Percentiles rank a stretch among this genome's conserved stretches.
phyloP scores from a whole-genome alignment of 2,797 vertebrate species.

The Zenarchopterus dispar region DNA sequence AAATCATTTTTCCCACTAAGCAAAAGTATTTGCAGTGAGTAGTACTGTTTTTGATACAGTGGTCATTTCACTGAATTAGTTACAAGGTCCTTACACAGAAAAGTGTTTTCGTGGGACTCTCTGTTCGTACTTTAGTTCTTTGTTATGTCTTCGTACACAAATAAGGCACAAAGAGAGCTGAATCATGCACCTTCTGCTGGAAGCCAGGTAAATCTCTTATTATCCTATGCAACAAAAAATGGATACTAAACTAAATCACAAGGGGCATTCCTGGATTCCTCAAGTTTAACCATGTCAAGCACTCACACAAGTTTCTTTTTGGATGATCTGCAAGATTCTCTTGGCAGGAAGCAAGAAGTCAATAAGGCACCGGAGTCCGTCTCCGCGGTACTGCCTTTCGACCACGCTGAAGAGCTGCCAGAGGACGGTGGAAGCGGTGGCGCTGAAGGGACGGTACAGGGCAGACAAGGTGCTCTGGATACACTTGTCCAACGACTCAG shows the following conservation, averaged over 20 bases:
- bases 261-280: slow-evolving; percentile 14
- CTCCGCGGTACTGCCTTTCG: slow-evolving; percentile 86
- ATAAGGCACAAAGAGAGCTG: too few species aligned
- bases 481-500: slow-evolving; percentile 86
- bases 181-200: slow-evolving; percentile 1
- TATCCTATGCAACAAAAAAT: slow-evolving; percentile 7
- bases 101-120: too few species aligned
- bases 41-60: slow-evolving; percentile 19
- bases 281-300: slow-evolving; percentile 16
- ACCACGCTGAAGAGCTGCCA: slow-evolving; percentile 90
- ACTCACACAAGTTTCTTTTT: slow-evolving; percentile 87
- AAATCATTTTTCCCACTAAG: slow-evolving; percentile 45
- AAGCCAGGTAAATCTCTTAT: slow-evolving; percentile 4
- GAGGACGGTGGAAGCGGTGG: slow-evolving; percentile 85
- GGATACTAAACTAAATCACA: slow-evolving; percentile 23
- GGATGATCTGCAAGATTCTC: slow-evolving; percentile 84
- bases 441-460: slow-evolving; percentile 85
- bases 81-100: background rate
- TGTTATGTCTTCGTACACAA: too few species aligned
- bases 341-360: slow-evolving; percentile 88
- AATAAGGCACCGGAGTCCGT: slow-evolving; percentile 87
- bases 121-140: too few species aligned
- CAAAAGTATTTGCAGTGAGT: slow-evolving; percentile 48
- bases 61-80: slow-evolving; percentile 9
- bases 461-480: slow-evolving; percentile 86